These are phyloP conservation scores for Cataglyphis hispanica DNA, from an alignment of 1,140 invertebrate genomes.

Conservation along the genomic window DNA sequence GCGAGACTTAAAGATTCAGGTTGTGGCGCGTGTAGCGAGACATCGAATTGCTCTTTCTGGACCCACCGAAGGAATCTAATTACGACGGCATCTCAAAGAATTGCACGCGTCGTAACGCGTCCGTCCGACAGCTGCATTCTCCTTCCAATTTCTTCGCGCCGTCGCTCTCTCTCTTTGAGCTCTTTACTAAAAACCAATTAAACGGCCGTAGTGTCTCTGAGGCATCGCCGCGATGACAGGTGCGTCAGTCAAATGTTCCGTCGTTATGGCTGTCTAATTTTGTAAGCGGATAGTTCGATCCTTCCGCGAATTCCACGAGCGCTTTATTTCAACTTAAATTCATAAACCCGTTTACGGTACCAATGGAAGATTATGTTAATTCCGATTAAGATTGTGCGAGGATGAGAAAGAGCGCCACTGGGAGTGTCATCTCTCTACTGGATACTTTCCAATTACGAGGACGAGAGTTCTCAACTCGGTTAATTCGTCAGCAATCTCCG, in stretches of 20 bases:
- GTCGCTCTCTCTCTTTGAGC: neutral
- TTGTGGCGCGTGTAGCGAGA: neutral
- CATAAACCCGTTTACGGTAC: slow-evolving; percentile 9
- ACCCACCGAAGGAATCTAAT: slow-evolving; percentile 49
- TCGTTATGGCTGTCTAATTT: slow-evolving; percentile 62
- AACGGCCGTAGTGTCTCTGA: slow-evolving; percentile 52
- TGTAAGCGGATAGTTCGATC: slow-evolving; percentile 52
- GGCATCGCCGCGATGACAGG: slow-evolving; percentile 60
- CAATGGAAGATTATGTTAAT: slow-evolving; percentile 37
- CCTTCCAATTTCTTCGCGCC: slow-evolving; percentile 46
- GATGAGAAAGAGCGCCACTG: neutral
- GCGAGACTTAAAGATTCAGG: slow-evolving; percentile 23
- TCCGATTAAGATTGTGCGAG: slow-evolving; percentile 7
- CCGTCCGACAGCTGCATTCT: slow-evolving; percentile 20
- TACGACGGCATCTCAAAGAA: slow-evolving; percentile 50
- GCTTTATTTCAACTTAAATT: slow-evolving; percentile 57
- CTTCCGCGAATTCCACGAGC: slow-evolving; percentile 22
- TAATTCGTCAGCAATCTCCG: slow-evolving; percentile 61
- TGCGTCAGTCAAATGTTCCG: slow-evolving; percentile 68
- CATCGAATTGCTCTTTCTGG: slow-evolving; percentile 38
- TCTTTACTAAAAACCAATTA: slow-evolving; percentile 63
- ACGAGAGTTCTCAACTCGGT: slow-evolving; percentile 59
- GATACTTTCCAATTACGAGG: slow-evolving; percentile 70
- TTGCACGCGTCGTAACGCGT: slow-evolving; percentile 8
- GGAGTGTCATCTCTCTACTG: slow-evolving; percentile 65